These are phyloP conservation scores for Condylura cristata DNA, from an alignment of 2,113 vertebrate genomes.

Conservation along the genomic window DNA sequence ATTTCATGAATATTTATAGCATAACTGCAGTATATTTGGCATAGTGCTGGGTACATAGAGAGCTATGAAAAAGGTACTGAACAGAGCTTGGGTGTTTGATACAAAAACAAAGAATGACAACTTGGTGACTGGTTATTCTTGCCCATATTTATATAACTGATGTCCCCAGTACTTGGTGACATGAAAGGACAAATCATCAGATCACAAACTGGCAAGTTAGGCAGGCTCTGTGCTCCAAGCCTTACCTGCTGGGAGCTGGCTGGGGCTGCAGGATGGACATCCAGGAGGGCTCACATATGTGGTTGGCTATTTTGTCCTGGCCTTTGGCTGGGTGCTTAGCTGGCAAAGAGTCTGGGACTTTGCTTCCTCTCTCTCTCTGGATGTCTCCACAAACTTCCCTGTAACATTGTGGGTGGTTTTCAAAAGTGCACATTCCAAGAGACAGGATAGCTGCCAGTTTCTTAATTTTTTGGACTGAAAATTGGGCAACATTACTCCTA, in stretches of 20 bases:
- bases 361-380: background rate
- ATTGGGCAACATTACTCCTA: background rate
- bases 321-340: background rate
- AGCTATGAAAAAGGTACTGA: background rate
- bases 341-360: background rate
- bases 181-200: background rate
- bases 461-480: background rate
- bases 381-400: background rate
- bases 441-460: background rate
- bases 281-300: background rate
- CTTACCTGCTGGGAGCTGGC: background rate
- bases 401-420: background rate
- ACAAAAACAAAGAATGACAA: background rate
- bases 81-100: background rate
- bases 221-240: background rate
- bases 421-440: background rate
- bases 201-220: background rate
- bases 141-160: background rate
- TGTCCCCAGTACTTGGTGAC: background rate
- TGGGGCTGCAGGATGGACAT: background rate
- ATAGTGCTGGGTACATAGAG: background rate
- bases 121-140: background rate
- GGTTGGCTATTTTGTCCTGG: background rate
- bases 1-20: slow-evolving; percentile 62
- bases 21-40: background rate